Percentiles rank a stretch among this genome's conserved stretches.
phyloP scores from a whole-genome alignment of 2,797 vertebrate species.

The Eurystomus glaucurus region DNA sequence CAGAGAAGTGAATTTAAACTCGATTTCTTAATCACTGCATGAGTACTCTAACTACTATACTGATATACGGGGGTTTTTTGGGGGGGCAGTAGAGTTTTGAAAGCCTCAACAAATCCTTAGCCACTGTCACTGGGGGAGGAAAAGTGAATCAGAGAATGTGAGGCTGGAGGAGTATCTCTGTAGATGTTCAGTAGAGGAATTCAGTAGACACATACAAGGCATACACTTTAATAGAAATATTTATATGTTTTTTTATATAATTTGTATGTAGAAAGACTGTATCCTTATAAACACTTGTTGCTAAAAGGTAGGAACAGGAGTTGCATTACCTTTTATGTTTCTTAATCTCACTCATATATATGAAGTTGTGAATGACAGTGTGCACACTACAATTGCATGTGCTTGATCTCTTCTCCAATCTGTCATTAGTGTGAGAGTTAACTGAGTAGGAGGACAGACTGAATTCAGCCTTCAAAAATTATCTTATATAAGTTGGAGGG shows the following conservation, averaged over 20 bases:
- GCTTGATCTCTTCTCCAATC: not conserved
- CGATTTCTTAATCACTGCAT: not conserved
- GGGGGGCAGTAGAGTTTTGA: not conserved
- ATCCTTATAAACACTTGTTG: not conserved
- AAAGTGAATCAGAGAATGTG: rapidly evolving
- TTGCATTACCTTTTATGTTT: not conserved
- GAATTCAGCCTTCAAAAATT: not conserved
- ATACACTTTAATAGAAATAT: not conserved
- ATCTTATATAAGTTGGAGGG: not conserved
- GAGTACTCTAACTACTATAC: not conserved
- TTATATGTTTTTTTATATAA: rapidly evolving
- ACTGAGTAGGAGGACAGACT: not conserved
- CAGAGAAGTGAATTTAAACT: not conserved
- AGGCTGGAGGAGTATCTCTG: not conserved
- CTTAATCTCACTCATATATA: rapidly evolving
- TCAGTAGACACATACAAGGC: not conserved
- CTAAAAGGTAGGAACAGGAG: not conserved
- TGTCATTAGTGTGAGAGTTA: not conserved
- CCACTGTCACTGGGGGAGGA: not conserved
- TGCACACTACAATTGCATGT: rapidly evolving
- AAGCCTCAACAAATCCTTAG: not conserved
- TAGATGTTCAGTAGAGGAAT: not conserved
- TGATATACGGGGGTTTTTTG: rapidly evolving
- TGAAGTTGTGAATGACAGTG: not conserved
- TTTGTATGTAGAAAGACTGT: rapidly evolving